Evolutionary conservation across 2,113 vertebrate species (phyloP).

Genomic region (Petaurus breviceps): DNA sequence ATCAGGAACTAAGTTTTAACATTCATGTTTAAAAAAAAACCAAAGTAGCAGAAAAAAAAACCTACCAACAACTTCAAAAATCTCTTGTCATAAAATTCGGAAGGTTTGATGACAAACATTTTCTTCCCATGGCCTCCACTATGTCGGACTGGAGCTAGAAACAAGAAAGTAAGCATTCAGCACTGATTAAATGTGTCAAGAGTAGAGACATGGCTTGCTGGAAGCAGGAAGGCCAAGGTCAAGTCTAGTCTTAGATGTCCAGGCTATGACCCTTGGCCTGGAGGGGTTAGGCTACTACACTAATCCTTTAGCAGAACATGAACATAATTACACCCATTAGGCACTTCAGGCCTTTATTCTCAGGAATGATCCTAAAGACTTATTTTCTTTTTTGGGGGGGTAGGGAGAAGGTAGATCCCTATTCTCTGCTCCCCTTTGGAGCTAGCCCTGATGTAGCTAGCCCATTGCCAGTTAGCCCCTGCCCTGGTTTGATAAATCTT

Average conservation of each 20-base stretch:
- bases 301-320: neutral
- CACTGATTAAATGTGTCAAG: neutral
- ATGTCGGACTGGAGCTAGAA: constrained; percentile 90
- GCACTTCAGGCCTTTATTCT: neutral
- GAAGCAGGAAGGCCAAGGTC: neutral
- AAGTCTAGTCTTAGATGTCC: neutral
- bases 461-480: neutral
- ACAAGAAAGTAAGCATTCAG: neutral
- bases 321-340: neutral
- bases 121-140: constrained; percentile 89
- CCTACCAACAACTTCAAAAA: constrained; percentile 92
- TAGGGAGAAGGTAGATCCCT: neutral
- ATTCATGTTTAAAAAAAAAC: neutral
- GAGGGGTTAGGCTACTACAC: neutral
- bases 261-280: neutral
- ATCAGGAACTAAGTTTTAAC: neutral
- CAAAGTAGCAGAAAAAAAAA: constrained; percentile 45
- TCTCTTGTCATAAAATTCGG: constrained; percentile 89
- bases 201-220: neutral
- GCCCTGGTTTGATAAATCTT: neutral
- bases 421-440: neutral
- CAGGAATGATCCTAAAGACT: neutral
- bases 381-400: neutral
- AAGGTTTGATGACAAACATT: constrained; percentile 90
- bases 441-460: neutral